A percentile compares a stretch with the other conserved stretches of the same genome.
phyloP scores from a whole-genome alignment of 2,888 invertebrate species.

The Isotomurus palustris region DNA sequence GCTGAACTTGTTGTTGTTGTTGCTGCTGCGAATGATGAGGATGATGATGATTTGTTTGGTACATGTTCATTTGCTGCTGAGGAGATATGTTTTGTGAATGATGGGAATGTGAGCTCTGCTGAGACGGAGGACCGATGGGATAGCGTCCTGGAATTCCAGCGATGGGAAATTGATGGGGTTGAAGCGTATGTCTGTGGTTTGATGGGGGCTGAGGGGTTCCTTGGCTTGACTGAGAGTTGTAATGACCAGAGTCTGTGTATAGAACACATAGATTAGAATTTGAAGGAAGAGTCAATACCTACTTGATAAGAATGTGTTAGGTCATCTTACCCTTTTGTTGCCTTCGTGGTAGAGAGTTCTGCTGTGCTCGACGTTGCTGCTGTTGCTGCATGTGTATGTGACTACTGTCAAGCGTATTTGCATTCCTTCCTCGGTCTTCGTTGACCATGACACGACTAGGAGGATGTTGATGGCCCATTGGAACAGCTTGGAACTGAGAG shows the following conservation, averaged over 20 bases:
- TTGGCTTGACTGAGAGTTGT: slow-evolving; percentile 8
- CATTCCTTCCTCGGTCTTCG: not conserved
- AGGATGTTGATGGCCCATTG: slow-evolving; percentile 5
- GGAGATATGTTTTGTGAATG: slow-evolving; percentile 4
- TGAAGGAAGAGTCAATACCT: not conserved
- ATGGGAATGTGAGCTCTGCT: not conserved
- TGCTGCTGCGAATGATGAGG: slow-evolving; percentile 15
- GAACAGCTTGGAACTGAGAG: slow-evolving; percentile 40
- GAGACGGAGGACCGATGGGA: slow-evolving; percentile 5
- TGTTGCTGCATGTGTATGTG: not conserved
- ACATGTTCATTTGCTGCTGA: slow-evolving; percentile 15
- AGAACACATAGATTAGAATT: not conserved
- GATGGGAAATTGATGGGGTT: slow-evolving; percentile 7
- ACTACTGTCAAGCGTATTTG: not conserved
- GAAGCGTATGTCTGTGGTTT: slow-evolving; percentile 4
- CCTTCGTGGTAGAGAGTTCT: slow-evolving; percentile 43
- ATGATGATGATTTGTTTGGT: slow-evolving; percentile 7
- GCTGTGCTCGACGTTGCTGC: slow-evolving; percentile 34
- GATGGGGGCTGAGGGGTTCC: not conserved
- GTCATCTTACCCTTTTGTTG: slow-evolving; percentile 37
- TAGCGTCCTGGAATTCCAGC: not conserved
- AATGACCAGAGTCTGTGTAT: slow-evolving; percentile 9
- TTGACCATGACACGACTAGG: not conserved
- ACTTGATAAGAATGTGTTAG: not conserved
- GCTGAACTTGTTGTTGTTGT: too few relatives aligned